Base-by-base conservation (phyloP, 2,888 invertebrate genomes). In the Pyrochroa serraticornis region DNA sequence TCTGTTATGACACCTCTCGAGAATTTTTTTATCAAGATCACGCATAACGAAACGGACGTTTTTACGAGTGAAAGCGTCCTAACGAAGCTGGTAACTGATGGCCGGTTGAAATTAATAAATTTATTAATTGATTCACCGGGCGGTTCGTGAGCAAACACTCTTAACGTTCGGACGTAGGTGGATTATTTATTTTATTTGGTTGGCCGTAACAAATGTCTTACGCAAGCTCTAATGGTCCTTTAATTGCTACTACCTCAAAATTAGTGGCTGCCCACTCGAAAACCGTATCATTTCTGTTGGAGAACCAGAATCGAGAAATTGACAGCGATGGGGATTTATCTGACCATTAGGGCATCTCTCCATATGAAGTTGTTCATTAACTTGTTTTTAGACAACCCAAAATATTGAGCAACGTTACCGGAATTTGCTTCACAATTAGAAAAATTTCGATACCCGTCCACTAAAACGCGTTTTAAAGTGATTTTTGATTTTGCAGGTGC, bases 401-500 rank as follows among this genome's bases (percentile, higher is more conserved):
- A 22, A 22, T 22, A 22, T 22, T 22, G 5, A 5, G 22, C 5
- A 2, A 3, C 22, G 22, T 5, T 5, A 22, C 22, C 5, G 22
- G 22, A 22, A 22, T 22, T 22, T 22, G 22, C 22, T 22, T 22
- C 22, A n/a, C n/a, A n/a, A n/a, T n/a, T n/a, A n/a, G n/a, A n/a
- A n/a, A n/a, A n/a, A n/a, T n/a, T n/a, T n/a, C n/a, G n/a, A n/a
- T n/a, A n/a, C n/a, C n/a, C n/a, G n/a, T n/a, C n/a, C n/a, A n/a
- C n/a, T n/a, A n/a, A n/a, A n/a, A n/a, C n/a, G n/a, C n/a, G n/a
- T n/a, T n/a, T n/a, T n/a, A n/a, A n/a, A n/a, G n/a, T n/a, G n/a
- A n/a, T n/a, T 9, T 12, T 7, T 31, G 8, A n/a, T 50, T 48
- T 77, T 76, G 1, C 79, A 93, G 93, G 95, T 58, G 93, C 95